Percentiles rank a stretch among this genome's conserved stretches.
Conservation (phyloP, 2,113 vertebrate genomes). For the Peromyscus leucopus region DNA sequence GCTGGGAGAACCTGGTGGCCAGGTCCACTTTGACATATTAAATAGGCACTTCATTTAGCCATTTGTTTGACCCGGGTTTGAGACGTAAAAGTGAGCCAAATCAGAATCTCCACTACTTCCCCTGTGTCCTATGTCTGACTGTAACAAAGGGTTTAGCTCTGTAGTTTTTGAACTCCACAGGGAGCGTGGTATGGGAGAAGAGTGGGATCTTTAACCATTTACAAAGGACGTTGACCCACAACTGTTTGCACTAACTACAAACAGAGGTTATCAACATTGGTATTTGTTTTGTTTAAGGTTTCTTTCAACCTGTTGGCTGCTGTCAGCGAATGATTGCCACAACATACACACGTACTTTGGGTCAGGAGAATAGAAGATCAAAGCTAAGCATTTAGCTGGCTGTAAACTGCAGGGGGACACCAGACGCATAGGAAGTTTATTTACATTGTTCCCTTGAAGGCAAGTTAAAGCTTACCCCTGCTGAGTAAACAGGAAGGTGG, state of each 20-base stretch:
- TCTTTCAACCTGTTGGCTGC: neutral
- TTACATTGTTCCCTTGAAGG: neutral
- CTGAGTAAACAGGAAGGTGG: neutral
- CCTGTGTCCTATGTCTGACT: neutral
- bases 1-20: neutral
- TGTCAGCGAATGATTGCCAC: neutral
- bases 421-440: too few species aligned
- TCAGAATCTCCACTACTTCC: neutral
- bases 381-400: neutral
- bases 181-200: neutral
- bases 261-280: neutral
- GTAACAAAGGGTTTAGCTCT: neutral
- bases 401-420: neutral
- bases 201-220: neutral
- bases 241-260: neutral
- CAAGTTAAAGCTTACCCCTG: neutral
- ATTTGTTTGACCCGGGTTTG: neutral
- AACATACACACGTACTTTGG: neutral
- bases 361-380: neutral
- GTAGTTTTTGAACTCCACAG: neutral
- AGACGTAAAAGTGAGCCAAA: neutral
- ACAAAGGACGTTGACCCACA: neutral
- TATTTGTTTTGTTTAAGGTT: neutral
- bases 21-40: neutral
- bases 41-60: neutral